A percentile compares a stretch with the other conserved stretches of the same genome.
phyloP scores from a whole-genome alignment of 2,113 vertebrate genomes.

The Chaenogobius annularis region DNA sequence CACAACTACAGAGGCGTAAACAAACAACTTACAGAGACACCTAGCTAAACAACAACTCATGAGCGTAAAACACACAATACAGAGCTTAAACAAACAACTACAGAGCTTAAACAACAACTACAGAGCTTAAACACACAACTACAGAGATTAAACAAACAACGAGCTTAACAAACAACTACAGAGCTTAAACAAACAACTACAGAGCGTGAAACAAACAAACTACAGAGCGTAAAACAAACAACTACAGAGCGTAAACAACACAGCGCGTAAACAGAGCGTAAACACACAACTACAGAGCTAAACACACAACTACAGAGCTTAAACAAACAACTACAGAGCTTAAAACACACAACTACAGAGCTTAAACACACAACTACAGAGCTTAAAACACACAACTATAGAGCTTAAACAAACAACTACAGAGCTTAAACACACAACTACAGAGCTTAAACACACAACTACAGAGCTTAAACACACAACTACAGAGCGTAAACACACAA shows the following conservation, averaged over 20 bases:
- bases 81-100: no score
- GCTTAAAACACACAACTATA: not conserved
- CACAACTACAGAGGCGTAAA: no score
- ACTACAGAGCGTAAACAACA: no score
- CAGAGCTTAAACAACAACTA: constrained; percentile 18
- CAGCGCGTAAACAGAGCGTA: constrained; percentile 5
- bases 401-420: not conserved
- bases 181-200: not conserved
- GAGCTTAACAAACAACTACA: not conserved
- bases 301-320: constrained; percentile 12
- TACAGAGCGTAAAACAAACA: no score
- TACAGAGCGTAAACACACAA: no score
- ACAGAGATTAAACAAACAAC: not conserved
- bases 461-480: no score
- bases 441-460: constrained; percentile 5
- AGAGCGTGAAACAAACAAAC: no score
- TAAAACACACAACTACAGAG: not conserved
- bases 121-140: constrained; percentile 22
- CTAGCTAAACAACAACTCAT: constrained; percentile 21
- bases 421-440: constrained; percentile 17
- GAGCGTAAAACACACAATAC: no score
- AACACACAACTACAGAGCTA: constrained; percentile 30
- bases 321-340: constrained; percentile 30
- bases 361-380: no score
- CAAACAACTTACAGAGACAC: no score